Base-by-base conservation (phyloP, 2,797 vertebrate species). In the Muraenolepis orangiensis region DNA sequence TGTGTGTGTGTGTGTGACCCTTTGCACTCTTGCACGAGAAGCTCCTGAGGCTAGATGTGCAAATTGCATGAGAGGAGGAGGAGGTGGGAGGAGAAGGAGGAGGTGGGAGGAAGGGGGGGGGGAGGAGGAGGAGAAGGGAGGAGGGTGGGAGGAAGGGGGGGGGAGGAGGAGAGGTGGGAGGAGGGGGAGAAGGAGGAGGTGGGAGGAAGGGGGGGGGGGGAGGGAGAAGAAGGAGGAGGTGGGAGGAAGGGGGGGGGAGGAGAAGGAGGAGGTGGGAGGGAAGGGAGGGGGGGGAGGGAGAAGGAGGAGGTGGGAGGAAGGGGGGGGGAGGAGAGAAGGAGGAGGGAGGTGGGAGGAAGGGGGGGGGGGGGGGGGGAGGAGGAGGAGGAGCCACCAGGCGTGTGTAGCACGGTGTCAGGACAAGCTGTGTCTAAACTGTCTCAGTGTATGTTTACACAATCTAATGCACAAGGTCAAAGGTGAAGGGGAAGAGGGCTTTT, bases 401-500 rank as follows among this genome's bases (percentile, higher is more conserved):
- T 75, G 88, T 84, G 88, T 82, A 92, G 87, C 88, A 81, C 85
- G 81, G 89, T 85, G 88, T 92, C 89, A 88, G 84, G 81, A 84
- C 87, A 87, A 85, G 86, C 88, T 80, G 84, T 87, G 90, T 87
- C 91, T 88, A 84, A 92, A 90, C 80, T 66, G 87, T 88, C 88
- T 86, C 82, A 20, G 77, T 91, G 91, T 91, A 84, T 92, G 91
- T 93, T 92, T 93, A 93, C 88, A 91, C 90, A 91, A 90, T 91
- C 88, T 93, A 93, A 93, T 92, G 91, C 91, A 91, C 87, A 86
- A 86, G 91, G 91, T 93, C 90, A 92, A 87, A 93, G 93, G 91
- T 93, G 91, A 93, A 92, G 89, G 88, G 91, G 90, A 90, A 92
- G 92, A 88, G 91, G 89, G 88, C 87, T 93, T 93, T 93, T 93